Base-by-base conservation (phyloP, 1,140 invertebrate species). In the Drosophila ambigua region DNA sequence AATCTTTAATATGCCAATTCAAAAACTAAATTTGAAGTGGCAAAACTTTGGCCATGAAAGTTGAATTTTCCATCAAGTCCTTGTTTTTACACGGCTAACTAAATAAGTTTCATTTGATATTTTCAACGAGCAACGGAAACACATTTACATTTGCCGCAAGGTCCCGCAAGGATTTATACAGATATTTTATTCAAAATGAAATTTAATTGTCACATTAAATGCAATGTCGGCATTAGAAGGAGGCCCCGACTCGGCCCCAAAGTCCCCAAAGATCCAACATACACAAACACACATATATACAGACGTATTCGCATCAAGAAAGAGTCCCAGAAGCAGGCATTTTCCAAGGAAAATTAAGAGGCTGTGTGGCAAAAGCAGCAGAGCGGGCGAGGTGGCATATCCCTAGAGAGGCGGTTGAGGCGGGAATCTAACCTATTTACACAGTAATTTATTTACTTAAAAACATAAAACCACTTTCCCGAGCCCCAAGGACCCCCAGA, bases 391-490 rank as follows among this genome's bases (percentile, higher is more conserved):
- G 11, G 11, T 2, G 35, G 11, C 11, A 13, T 9, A 4, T 39
- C 35, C 35, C 11, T 5, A 4, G 35, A 39, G 35, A 39, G 11
- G 20, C 20, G 20, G 1, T 39, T 39, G 35, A 39, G 35, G 35
- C 35, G 35, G 54, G 77, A 77, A 85, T 80, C 87, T 85, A 85
- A 85, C 82, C 82, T 88, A 85, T 85, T 85, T 85, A 82, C 79
- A 87, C 82, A 82, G 82, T 85, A 85, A 85, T 85, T 85, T 81
- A 85, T 85, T 85, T 85, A 82, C 82, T 85, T 85, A 85, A 81
- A 87, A 85, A 85, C 82, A 85, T 85, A 87, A 87, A 85, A 85
- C 82, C 82, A 85, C 82, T 85, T 85, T 85, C 78, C 11, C 35
- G 35, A 39, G 31, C 31, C 31, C 31, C 31, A 3, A 11, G 11